Evolutionary conservation across 2,797 vertebrate genomes (phyloP).

Genomic region (Thaleichthys pacificus): DNA sequence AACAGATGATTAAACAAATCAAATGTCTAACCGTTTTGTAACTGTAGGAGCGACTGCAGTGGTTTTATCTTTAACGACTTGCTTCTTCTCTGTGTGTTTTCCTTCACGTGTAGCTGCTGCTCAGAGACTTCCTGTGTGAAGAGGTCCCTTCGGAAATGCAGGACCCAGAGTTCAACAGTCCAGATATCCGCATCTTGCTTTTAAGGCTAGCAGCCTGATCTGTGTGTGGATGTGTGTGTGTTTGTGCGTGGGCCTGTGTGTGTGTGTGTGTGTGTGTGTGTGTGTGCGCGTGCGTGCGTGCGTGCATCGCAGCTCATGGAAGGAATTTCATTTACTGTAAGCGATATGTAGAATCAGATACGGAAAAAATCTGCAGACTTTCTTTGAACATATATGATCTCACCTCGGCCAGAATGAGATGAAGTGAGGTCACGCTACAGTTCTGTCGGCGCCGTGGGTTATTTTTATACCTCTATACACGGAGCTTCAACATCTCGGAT

Average conservation of each 20-base stretch:
- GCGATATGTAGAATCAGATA: neutral
- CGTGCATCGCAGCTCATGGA: neutral
- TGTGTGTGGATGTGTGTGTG: conserved; percentile 23
- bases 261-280: conserved; percentile 34
- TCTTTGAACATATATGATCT: neutral
- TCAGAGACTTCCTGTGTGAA: conserved; percentile 84
- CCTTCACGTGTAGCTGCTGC: conserved; percentile 78
- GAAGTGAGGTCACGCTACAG: neutral
- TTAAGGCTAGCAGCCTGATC: conserved; percentile 55
- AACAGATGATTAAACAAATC: neutral
- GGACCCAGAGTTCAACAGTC: conserved; percentile 89
- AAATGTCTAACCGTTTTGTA: neutral
- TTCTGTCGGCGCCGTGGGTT: too few species aligned
- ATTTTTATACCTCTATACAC: too few species aligned
- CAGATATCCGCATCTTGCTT: conserved; percentile 90
- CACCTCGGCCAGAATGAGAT: too few species aligned
- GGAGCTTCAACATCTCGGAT: too few species aligned
- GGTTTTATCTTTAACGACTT: neutral
- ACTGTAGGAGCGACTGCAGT: neutral
- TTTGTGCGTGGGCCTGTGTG: conserved; percentile 17
- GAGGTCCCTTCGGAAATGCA: conserved; percentile 86
- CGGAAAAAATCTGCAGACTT: too few species aligned
- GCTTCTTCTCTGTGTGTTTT: conserved; percentile 15
- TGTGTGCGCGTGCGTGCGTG: neutral
- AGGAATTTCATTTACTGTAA: neutral